Conservation (phyloP, 2,113 vertebrate species). For the Gadus macrocephalus region DNA sequence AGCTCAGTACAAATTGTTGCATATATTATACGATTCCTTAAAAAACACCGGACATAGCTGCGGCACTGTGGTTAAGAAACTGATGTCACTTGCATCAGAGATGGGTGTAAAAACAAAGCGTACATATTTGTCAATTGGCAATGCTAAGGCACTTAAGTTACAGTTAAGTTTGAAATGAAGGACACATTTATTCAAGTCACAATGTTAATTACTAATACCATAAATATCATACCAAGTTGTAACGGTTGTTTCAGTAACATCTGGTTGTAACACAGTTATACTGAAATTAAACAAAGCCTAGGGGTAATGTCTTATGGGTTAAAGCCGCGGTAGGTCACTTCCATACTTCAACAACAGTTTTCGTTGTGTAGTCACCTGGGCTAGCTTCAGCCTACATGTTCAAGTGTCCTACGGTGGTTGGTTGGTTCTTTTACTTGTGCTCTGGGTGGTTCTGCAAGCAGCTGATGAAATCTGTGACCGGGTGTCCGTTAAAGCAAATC, state of each 20-base stretch:
- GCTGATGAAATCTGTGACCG: conserved; percentile 82
- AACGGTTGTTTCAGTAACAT: conserved; percentile 5
- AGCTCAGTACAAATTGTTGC: no score
- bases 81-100: no score
- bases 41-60: not conserved
- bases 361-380: conserved; percentile 1
- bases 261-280: not conserved
- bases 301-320: not conserved
- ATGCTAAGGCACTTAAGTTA: conserved; percentile 43
- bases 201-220: no score
- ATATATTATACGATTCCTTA: conserved; percentile 15
- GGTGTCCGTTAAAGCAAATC: conserved; percentile 85
- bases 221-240: no score
- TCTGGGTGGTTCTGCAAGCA: conserved; percentile 94
- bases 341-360: conserved; percentile 3
- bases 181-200: no score
- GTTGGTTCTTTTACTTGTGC: conserved; percentile 70
- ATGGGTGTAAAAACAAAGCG: not conserved
- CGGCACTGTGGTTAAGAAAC: not conserved
- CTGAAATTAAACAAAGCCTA: no score
- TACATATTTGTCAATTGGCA: conserved; percentile 20
- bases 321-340: conserved; percentile 3
- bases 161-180: not conserved
- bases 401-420: not conserved
- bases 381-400: conserved; percentile 16